Conservation (phyloP, 35 echinoderm and acorn worm species). For the Amphiura filiformis region DNA sequence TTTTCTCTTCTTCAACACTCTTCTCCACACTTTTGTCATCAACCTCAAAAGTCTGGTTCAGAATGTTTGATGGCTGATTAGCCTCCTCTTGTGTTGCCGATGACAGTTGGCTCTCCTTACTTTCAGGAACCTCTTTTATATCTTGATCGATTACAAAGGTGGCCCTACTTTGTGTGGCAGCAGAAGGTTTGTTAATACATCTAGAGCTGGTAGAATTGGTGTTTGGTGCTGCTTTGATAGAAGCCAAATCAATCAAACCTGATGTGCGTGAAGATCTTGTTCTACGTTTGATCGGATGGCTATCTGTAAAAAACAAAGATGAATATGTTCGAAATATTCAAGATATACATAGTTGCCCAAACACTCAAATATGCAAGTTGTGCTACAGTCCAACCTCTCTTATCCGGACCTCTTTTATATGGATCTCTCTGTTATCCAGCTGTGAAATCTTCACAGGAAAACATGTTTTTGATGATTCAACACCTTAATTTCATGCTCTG, state of each 20-base stretch:
- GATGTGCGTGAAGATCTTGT: neutral
- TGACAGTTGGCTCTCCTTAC: neutral
- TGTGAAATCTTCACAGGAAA: too few relatives aligned
- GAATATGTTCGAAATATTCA: too few relatives aligned
- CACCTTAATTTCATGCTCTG: too few relatives aligned
- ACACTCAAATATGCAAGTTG: too few relatives aligned
- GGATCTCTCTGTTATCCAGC: too few relatives aligned
- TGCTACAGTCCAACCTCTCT: too few relatives aligned
- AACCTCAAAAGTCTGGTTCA: constrained; percentile 1
- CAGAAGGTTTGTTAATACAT: neutral
- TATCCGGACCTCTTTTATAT: too few relatives aligned
- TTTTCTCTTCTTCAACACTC: neutral
- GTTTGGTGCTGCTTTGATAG: neutral
- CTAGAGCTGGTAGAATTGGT: neutral
- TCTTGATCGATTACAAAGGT: neutral
- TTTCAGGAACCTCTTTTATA: neutral
- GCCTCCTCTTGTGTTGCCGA: neutral
- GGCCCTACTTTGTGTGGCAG: neutral
- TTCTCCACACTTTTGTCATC: neutral
- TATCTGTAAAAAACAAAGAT: neutral
- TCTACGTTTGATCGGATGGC: neutral
- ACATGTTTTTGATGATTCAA: too few relatives aligned
- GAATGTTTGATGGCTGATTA: neutral
- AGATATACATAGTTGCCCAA: too few relatives aligned
- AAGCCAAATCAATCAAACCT: neutral